These are phyloP conservation scores for Crotalus helleri DNA, from an alignment of 2,113 vertebrate species.

Conservation along the genomic window DNA sequence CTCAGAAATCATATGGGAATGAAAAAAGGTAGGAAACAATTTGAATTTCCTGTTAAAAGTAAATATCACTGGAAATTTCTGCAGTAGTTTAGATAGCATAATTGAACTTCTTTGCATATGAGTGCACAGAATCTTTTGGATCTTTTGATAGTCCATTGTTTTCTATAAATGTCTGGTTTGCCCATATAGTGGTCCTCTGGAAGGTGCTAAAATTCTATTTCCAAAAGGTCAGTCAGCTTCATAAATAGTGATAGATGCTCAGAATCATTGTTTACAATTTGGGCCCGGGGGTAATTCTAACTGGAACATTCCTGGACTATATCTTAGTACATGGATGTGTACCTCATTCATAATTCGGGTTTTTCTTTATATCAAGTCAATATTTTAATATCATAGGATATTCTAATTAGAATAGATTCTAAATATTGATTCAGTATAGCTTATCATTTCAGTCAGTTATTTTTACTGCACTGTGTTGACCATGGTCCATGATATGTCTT, in stretches of 20 bases:
- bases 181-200: background rate
- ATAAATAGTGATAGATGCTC: background rate
- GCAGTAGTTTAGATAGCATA: background rate
- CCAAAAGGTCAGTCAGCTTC: background rate
- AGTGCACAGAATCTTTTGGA: background rate
- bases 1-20: conserved; percentile 94
- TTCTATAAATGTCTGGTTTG: background rate
- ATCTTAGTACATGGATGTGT: background rate
- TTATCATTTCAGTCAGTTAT: background rate
- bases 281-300: background rate
- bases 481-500: background rate
- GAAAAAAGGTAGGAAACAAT: conserved; percentile 81
- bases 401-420: background rate
- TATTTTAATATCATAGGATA: background rate
- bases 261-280: background rate
- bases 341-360: background rate
- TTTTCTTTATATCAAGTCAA: background rate
- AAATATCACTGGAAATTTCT: background rate
- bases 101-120: background rate
- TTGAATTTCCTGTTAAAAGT: background rate
- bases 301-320: background rate
- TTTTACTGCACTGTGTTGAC: background rate
- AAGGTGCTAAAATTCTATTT: background rate
- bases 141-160: background rate
- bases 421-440: background rate